Base-by-base conservation (phyloP, 2,888 invertebrate species). In the Lepetodrilus schrolli region DNA sequence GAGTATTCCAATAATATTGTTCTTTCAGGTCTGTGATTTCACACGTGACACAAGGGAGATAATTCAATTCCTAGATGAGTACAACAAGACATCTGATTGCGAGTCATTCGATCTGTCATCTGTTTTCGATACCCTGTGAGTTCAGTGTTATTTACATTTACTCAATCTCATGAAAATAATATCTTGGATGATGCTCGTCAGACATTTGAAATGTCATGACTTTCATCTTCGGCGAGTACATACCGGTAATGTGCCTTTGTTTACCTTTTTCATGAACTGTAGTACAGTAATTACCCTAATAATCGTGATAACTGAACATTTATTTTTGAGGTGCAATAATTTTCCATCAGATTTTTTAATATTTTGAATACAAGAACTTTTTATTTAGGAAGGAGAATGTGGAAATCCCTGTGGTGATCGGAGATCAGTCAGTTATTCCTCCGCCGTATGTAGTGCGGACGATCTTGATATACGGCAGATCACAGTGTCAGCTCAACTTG, bases 391-490 rank as follows among this genome's bases (percentile, higher is more conserved):
- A 91, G 73, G 87, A 92, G n/a, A 92, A 93, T 75, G 89, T 93
- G 47, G 89, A 90, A 70, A 85, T 93, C 66, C 93, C 93, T 7
- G 90, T 91, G 73, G 91, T 91, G 48, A 90, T 80, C 17, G 84
- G 83, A 10, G 86, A 90, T 74, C 78, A 85, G 4, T 74, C 79
- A 8, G 74, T 85, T 50, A 70, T 88, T 13, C 92, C 93, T 20
- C 94, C 94, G 0, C 91, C 92, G 0, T 93, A 92, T 89, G 91
- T 93, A 20, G 92, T 94, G 0, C 91, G 95, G 48, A 81, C 86
- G 80, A 91, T 95, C 74, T 91, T 95, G 1, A 89, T 94, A 17
- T 95, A 94, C 90, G 93, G 93, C 4, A 91, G 95, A 69, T 94
- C 95, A 0, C 93, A 93, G 80, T 93, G 93, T 79, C 83, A 94